Evolutionary conservation across 2,797 vertebrate genomes (phyloP).

Genomic region (Clarias fuscus): DNA sequence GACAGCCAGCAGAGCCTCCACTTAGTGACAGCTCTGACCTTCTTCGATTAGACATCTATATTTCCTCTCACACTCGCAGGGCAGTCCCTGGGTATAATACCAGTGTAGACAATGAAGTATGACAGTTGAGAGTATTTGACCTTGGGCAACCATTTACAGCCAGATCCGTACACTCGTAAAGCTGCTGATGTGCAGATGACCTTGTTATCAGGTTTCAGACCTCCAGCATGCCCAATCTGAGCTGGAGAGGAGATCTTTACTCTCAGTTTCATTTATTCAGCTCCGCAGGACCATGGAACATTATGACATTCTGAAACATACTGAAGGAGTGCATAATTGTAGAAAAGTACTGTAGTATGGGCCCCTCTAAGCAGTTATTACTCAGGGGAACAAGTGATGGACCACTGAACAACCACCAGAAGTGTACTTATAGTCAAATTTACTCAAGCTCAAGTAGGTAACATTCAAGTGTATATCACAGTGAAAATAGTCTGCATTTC

Average conservation of each 20-base stretch:
- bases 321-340: neutral
- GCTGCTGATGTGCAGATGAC: slow-evolving; percentile 52
- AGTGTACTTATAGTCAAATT: neutral
- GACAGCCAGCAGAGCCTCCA: slow-evolving; percentile 56
- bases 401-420: neutral
- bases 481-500: neutral
- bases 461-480: neutral
- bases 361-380: neutral
- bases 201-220: slow-evolving; percentile 56
- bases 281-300: neutral
- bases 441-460: neutral
- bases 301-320: neutral
- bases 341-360: neutral
- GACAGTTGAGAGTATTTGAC: slow-evolving; percentile 57
- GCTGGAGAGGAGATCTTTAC: slow-evolving; percentile 34
- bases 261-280: slow-evolving; percentile 41
- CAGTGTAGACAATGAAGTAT: slow-evolving; percentile 58
- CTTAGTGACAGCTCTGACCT: slow-evolving; percentile 59
- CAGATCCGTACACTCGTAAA: slow-evolving; percentile 35
- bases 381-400: neutral
- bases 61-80: slow-evolving; percentile 42
- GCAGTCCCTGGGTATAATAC: slow-evolving; percentile 45
- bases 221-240: slow-evolving; percentile 42
- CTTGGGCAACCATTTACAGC: slow-evolving; percentile 54
- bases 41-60: slow-evolving; percentile 58